Evolutionary conservation across 2,797 vertebrate species (phyloP), one percentile per base, ranked within the genome.

Genomic region (Sebastes matsubarae): DNA sequence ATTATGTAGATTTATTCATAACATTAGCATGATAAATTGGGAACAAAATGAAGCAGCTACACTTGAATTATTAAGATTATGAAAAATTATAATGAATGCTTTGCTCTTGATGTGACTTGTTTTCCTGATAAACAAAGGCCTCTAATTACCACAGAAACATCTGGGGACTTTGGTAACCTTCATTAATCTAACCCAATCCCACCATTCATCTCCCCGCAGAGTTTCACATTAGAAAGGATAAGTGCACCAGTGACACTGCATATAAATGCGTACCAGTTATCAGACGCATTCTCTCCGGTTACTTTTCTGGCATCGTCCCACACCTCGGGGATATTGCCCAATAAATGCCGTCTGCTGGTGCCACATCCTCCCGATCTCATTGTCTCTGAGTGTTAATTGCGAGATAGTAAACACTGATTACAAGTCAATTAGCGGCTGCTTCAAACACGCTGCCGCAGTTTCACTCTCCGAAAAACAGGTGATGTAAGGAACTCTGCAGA

Each of bases 51-150:
- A 98, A 97, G 97, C 97, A 96, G 98, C 98, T 98, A 97, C 97
- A 98, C 97, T 99, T 98, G 97, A 99, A 98, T 99, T 98, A 98
- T 99, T 99, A 98, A 98, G 97, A 99, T 99, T 97, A 98, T 99
- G 97, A 99, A 98, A 98, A 99, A 98, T 99, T 98, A 97, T 97
- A 97, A 98, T 97, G 97, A 98, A 98, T 97, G 97, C 98, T 97
- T 97, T 98, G 97, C 97, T 97, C 97, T 99, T 98, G 97, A 98
- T 99, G 97, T 97, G 98, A 97, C 97, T 98, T 99, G 97, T 97
- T 98, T 98, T 98, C 90, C 93, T 97, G 97, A 98, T 99, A 99
- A 99, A 99, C 97, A 99, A 99, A 99, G 96, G 91, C 87, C 96
- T 97, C 97, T 99, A 99, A 99, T 99, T 99, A 98, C 97, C 95